Evolutionary conservation across 2,113 vertebrate species (phyloP).

Genomic region (Scatophagus argus): DNA sequence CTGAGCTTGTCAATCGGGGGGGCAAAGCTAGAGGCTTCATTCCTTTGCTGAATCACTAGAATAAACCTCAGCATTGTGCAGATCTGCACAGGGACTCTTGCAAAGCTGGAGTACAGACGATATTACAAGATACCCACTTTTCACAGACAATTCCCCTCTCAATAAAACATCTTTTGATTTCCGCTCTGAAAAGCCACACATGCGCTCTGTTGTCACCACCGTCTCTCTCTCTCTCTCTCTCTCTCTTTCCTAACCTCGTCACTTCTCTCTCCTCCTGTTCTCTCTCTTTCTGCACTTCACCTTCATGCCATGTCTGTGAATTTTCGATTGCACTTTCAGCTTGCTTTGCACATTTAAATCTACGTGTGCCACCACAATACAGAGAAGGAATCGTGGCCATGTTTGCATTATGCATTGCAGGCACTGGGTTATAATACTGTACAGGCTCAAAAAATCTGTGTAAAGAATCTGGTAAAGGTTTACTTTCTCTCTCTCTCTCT

Average conservation of each 20-base stretch:
- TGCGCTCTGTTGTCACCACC: background rate
- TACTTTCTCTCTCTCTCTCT: constrained; percentile 11
- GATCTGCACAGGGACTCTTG: constrained; percentile 18
- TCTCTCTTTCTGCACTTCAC: constrained; percentile 7
- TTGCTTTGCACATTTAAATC: background rate
- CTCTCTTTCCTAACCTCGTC: constrained; percentile 20
- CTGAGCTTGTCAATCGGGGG: background rate
- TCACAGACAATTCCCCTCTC: constrained; percentile 47
- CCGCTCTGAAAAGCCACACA: constrained; percentile 34
- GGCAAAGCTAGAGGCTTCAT: constrained; percentile 22
- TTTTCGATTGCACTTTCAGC: constrained; percentile 7
- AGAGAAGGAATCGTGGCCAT: background rate
- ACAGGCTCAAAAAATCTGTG: background rate
- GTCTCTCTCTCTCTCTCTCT: background rate
- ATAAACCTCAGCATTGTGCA: constrained; percentile 29
- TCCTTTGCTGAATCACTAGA: constrained; percentile 36
- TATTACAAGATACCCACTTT: constrained; percentile 29
- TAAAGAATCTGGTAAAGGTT: too few relatives aligned
- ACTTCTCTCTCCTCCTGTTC: background rate
- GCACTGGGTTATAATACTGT: background rate
- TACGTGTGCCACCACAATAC: background rate
- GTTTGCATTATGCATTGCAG: too few relatives aligned
- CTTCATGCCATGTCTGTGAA: constrained; percentile 23
- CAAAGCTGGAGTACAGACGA: constrained; percentile 24
- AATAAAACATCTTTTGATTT: constrained; percentile 52